Base-by-base conservation (phyloP, 2,797 vertebrate genomes). In the Peromyscus melanophrys region DNA sequence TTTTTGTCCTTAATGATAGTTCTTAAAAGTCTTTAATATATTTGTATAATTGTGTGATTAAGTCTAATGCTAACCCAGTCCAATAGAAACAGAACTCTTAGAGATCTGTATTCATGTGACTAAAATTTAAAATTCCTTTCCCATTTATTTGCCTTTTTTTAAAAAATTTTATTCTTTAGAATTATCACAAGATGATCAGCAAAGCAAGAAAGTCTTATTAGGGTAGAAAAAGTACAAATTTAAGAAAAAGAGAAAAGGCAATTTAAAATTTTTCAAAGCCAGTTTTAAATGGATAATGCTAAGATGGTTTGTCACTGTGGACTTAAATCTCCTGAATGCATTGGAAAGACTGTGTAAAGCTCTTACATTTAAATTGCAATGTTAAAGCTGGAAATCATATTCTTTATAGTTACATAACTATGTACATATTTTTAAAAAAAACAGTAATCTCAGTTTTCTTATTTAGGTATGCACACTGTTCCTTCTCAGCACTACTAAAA, bases 321-420 rank as follows among this genome's bases (percentile, higher is more conserved):
- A n/a, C 8, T 96, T 76, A 95, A 92, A 86, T 89, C 21, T 90
- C 2, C 17, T 83, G 16, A 77, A 31, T 87, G 43, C 55, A 85
- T 73, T 61, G 31, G 52, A 89, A 92, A 93, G 19, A 78, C 77
- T 76, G 92, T 93, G 40, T 49, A 75, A 43, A 91, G 21, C 13
- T 92, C 73, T 92, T 82, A 77, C 71, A 86, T 96, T 89, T 57
- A 92, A 93, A 78, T 93, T 86, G 76, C 29, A 71, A 12, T 86
- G n/a, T 52, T 93, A 34, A 65, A 65, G 6, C 87, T 95, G 52
- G 87, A 89, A 77, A 55, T 94, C 40, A 71, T 29, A 83, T 83
- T 69, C 12, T 94, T 93, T 80, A 67, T 27, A 82, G 21, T 63
- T 92, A 37, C 63, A 91, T 92, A 82, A 93, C 88, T 67, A 34